Evolutionary conservation across 2,888 invertebrate genomes (phyloP).

Genomic region (Drepanosiphum platanoidis): DNA sequence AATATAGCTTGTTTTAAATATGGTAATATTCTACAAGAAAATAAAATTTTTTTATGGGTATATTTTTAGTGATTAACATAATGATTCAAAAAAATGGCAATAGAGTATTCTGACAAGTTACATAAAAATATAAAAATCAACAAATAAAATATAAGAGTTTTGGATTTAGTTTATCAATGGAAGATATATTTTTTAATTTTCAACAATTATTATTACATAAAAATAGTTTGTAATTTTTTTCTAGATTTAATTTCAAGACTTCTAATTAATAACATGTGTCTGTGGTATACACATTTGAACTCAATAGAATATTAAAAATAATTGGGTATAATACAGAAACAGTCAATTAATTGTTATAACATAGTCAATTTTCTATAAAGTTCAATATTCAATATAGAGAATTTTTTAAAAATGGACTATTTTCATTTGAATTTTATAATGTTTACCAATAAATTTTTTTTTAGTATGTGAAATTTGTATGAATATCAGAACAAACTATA

Average conservation of each 20-base stretch:
- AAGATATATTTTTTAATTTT: not conserved
- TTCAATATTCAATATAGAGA: not conserved
- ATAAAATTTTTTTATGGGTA: too few species aligned
- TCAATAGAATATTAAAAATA: too few species aligned
- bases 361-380: not conserved
- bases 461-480: not conserved
- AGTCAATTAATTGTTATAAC: not conserved
- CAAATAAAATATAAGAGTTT: not conserved
- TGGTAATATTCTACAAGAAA: conserved; percentile 37
- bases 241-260: not conserved
- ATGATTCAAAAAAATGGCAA: not conserved
- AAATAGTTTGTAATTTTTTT: not conserved
- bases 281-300: too few species aligned
- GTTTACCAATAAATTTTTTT: not conserved
- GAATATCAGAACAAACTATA: not conserved
- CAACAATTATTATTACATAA: not conserved
- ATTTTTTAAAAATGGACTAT: not conserved
- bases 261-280: not conserved
- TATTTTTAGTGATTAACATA: too few species aligned
- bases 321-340: too few species aligned
- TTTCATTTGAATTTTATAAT: not conserved
- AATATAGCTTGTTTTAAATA: conserved; percentile 42
- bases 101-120: not conserved
- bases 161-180: not conserved
- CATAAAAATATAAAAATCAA: not conserved